Conservation (phyloP, 2,113 vertebrate species). For the Patagioenas fasciata region DNA sequence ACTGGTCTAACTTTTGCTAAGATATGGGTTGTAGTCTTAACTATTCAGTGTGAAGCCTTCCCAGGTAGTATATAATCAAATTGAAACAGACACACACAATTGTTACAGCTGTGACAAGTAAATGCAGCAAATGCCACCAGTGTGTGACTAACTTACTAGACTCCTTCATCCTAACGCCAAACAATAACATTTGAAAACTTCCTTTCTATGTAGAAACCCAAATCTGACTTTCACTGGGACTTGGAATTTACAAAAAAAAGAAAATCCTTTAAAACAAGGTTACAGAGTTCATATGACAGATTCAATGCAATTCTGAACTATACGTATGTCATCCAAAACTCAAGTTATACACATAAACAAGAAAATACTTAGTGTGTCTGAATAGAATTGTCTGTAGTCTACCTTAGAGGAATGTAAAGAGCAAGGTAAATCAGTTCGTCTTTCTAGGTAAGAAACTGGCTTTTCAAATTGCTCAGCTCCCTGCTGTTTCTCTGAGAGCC, state of each 20-base stretch:
- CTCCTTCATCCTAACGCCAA: fast-evolving
- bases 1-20: neutral
- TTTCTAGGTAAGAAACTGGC: neutral
- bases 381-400: neutral
- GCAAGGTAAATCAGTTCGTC: neutral
- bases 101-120: neutral
- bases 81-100: neutral
- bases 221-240: neutral
- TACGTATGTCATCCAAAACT: neutral
- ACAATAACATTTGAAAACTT: neutral
- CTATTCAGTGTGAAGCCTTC: neutral
- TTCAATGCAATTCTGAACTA: neutral
- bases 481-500: neutral
- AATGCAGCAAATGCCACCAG: neutral
- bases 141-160: neutral
- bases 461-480: neutral
- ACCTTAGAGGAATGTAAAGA: neutral
- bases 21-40: neutral
- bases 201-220: neutral
- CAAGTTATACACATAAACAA: neutral
- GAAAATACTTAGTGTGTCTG: neutral
- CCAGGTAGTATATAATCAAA: neutral
- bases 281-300: neutral
- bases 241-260: neutral
- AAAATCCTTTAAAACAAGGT: neutral